Evolutionary conservation across 2,888 invertebrate species (phyloP).

Genomic region (Dasypolia templi): DNA sequence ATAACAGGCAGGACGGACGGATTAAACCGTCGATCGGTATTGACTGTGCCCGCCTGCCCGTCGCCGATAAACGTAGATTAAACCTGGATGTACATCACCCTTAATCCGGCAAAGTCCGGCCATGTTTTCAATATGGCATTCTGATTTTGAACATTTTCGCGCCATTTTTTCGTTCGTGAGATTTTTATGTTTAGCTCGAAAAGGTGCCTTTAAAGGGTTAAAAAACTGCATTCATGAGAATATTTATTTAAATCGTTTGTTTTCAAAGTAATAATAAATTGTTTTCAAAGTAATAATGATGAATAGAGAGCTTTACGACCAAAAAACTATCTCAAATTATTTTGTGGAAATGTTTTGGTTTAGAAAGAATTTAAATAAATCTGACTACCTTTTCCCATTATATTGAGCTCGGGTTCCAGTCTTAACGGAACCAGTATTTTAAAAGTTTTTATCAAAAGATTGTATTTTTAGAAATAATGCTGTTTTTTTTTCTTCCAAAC

Average conservation of each 20-base stretch:
- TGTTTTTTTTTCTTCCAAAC: not conserved
- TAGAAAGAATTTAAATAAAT: too few species aligned
- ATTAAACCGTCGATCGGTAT: conserved; percentile 84
- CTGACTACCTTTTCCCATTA: too few species aligned
- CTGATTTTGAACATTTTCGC: conserved; percentile 65
- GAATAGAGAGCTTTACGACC: not conserved
- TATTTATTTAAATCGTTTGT: not conserved
- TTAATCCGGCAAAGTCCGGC: conserved; percentile 75
- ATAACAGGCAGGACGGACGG: conserved; percentile 75
- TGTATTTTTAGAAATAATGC: too few species aligned
- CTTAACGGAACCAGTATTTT: not conserved
- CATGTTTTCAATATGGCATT: conserved; percentile 74
- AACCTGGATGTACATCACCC: conserved; percentile 81
- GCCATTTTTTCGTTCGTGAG: conserved; percentile 25
- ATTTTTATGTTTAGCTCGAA: conserved; percentile 32
- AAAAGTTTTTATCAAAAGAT: not conserved
- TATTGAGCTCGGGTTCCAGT: too few species aligned
- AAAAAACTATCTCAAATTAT: not conserved
- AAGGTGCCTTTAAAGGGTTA: not conserved
- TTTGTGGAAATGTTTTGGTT: not conserved
- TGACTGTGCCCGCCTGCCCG: conserved; percentile 80
- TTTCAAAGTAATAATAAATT: not conserved
- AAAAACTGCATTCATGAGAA: not conserved
- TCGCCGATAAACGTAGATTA: conserved; percentile 87
- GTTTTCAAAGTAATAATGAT: not conserved